A percentile compares a stretch with the other conserved stretches of the same genome.
Conservation (phyloP, 2,888 invertebrate species). For the Belgica antarctica region DNA sequence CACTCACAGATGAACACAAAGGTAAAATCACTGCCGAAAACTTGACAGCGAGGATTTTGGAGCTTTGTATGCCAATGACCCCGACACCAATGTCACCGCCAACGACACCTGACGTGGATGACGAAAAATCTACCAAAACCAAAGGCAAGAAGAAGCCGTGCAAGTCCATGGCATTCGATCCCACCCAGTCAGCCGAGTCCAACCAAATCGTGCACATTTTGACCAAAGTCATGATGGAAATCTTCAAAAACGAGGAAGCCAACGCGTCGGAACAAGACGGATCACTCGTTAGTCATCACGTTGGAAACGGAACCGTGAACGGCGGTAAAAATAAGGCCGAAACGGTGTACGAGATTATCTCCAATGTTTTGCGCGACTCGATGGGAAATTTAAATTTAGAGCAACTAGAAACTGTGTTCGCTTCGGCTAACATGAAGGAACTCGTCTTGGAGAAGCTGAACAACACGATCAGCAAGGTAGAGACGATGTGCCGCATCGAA, state of each 20-base stretch:
- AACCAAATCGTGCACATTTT: slow-evolving; percentile 38
- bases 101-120: neutral
- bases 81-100: neutral
- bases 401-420: slow-evolving; percentile 36
- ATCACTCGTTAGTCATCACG: slow-evolving; percentile 7
- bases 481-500: slow-evolving; percentile 30
- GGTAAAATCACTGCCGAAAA: slow-evolving; percentile 27
- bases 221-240: slow-evolving; percentile 43
- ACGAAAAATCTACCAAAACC: slow-evolving; percentile 6
- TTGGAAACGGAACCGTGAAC: neutral
- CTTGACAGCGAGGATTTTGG: slow-evolving; percentile 18
- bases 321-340: slow-evolving; percentile 29
- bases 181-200: neutral
- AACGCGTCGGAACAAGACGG: neutral
- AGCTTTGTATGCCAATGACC: slow-evolving; percentile 31
- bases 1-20: slow-evolving; percentile 33
- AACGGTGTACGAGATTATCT: slow-evolving; percentile 33
- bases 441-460: slow-evolving; percentile 35
- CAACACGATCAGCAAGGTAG: slow-evolving; percentile 33
- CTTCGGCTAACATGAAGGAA: slow-evolving; percentile 28
- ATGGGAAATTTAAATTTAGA: slow-evolving; percentile 17
- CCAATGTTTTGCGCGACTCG: slow-evolving; percentile 33
- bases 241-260: slow-evolving; percentile 32
- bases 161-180: neutral
- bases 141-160: neutral